Percentiles rank a stretch among this genome's conserved stretches.
phyloP scores from a whole-genome alignment of 2,888 invertebrate genomes.

The Habroteleia sp. region DNA sequence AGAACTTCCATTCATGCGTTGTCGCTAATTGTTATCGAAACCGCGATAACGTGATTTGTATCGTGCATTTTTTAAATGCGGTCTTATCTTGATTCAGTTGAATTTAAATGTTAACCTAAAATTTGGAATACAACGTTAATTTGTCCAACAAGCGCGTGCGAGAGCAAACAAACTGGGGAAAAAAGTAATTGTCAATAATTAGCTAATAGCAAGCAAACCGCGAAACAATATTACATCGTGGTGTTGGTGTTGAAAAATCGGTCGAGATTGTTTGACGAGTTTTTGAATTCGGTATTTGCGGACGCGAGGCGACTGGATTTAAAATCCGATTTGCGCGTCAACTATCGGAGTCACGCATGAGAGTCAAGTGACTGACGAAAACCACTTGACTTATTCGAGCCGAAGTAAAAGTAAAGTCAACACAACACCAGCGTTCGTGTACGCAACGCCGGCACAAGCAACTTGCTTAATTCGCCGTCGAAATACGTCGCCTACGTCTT shows the following conservation, averaged over 20 bases:
- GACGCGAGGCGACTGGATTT: constrained; percentile 54
- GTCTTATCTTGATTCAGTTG: background rate
- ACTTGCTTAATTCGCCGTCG: constrained; percentile 60
- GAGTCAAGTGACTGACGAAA: constrained; percentile 65
- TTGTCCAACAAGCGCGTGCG: too few relatives aligned
- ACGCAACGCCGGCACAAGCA: constrained; percentile 45
- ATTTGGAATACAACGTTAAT: too few relatives aligned
- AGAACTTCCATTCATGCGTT: background rate
- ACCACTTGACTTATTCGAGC: constrained; percentile 62
- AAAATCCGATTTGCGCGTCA: constrained; percentile 54
- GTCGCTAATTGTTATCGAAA: background rate
- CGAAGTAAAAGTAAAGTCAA: constrained; percentile 65
- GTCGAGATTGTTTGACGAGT: constrained; percentile 61
- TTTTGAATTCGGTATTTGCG: constrained; percentile 61
- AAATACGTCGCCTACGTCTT: constrained; percentile 54
- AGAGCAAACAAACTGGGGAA: background rate
- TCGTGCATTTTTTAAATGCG: background rate
- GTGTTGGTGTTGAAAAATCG: constrained; percentile 42
- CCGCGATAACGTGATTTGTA: background rate
- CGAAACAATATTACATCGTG: constrained; percentile 11
- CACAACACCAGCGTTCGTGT: constrained; percentile 42
- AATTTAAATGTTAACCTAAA: background rate
- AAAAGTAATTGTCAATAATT: constrained; percentile 27
- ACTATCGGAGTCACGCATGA: constrained; percentile 62
- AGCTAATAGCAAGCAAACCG: background rate